Percentiles rank a stretch among this genome's conserved stretches.
These are phyloP conservation scores for Heliconius erato DNA, from an alignment of 2,888 invertebrate genomes.

Conservation along the genomic window DNA sequence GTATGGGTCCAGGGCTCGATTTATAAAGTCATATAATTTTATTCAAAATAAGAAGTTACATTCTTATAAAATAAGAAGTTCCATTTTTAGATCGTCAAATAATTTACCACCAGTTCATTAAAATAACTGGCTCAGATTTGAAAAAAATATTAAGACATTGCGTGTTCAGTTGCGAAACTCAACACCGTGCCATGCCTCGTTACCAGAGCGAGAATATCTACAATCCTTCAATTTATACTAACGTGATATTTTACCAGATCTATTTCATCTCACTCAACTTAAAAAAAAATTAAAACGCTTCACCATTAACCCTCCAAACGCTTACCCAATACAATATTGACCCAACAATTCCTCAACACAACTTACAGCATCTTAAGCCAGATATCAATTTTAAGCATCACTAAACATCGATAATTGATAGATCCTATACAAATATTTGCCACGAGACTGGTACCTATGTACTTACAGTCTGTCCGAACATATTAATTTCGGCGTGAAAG, in stretches of 20 bases:
- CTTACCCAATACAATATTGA: slow-evolving; percentile 17
- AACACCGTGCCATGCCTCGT: too few relatives aligned
- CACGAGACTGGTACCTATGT: slow-evolving; percentile 44
- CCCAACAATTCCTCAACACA: slow-evolving; percentile 28
- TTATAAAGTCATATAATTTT: too few relatives aligned
- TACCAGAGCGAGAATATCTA: too few relatives aligned
- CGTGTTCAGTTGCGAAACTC: too few relatives aligned
- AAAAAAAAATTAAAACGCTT: background rate
- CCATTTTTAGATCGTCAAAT: too few relatives aligned
- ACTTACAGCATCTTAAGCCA: slow-evolving; percentile 41
- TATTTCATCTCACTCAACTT: background rate
- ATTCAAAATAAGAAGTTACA: too few relatives aligned
- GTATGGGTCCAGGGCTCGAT: too few relatives aligned
- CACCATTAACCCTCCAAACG: background rate
- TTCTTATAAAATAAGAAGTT: too few relatives aligned
- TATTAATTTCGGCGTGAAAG: slow-evolving; percentile 66
- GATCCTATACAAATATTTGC: slow-evolving; percentile 83
- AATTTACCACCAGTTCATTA: too few relatives aligned
- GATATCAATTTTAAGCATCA: slow-evolving; percentile 74
- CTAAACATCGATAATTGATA: slow-evolving; percentile 81
- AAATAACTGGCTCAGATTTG: too few relatives aligned
- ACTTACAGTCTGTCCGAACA: slow-evolving; percentile 60
- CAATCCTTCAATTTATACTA: too few relatives aligned
- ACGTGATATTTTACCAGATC: background rate
- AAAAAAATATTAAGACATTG: too few relatives aligned